phyloP scores from a whole-genome alignment of 2,888 invertebrate genomes.

The Labia minor region DNA sequence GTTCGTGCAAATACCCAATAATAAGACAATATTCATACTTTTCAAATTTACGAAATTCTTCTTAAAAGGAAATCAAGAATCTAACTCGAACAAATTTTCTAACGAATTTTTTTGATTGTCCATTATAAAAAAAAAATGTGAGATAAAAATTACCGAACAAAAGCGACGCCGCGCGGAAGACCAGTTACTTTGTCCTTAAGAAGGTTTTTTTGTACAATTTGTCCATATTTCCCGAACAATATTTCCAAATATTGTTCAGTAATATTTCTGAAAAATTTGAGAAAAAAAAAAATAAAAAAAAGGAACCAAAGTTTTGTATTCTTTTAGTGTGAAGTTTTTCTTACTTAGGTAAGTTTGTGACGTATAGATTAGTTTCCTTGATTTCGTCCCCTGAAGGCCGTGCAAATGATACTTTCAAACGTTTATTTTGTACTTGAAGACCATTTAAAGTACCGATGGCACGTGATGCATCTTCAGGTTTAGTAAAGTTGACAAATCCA shows the following conservation, averaged over 20 bases:
- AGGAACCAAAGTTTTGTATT: conserved; percentile 1
- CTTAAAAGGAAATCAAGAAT: too few relatives aligned
- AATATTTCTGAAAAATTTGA: conserved; percentile 43
- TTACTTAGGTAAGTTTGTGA: conserved; percentile 76
- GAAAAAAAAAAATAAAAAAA: conserved; percentile 16
- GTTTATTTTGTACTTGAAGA: conserved; percentile 77
- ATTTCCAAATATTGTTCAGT: conserved; percentile 75
- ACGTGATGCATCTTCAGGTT: conserved; percentile 71
- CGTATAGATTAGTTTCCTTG: conserved; percentile 88
- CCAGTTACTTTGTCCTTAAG: conserved; percentile 81
- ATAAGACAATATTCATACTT: too few relatives aligned
- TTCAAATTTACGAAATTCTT: too few relatives aligned
- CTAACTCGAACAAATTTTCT: too few relatives aligned
- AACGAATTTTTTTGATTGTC: too few relatives aligned
- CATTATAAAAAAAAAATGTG: background rate
- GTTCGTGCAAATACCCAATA: too few relatives aligned
- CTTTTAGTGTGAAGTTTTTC: conserved; percentile 17
- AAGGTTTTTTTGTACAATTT: conserved; percentile 85
- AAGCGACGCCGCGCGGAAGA: conserved; percentile 80
- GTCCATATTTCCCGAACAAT: conserved; percentile 73
- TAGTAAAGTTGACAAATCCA: conserved; percentile 85
- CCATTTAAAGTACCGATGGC: conserved; percentile 84
- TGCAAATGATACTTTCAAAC: conserved; percentile 85
- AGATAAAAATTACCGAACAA: conserved; percentile 59
- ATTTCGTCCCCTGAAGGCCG: conserved; percentile 84